phyloP scores from a whole-genome alignment of 2,113 vertebrate species.

The Nestor notabilis region DNA sequence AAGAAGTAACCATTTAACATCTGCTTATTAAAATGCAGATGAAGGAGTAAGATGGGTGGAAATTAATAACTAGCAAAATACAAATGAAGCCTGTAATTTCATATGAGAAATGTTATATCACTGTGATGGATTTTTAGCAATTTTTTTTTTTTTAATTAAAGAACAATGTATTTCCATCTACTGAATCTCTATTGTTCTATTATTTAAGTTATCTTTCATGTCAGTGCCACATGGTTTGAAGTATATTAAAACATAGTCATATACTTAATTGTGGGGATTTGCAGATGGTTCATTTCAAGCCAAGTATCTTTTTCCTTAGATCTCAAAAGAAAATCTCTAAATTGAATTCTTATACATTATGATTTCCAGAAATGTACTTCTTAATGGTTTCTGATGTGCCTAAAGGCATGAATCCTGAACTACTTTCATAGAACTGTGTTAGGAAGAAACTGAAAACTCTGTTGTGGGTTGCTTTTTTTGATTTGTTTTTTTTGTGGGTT shows the following conservation, averaged over 20 bases:
- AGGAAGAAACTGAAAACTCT: slow-evolving; percentile 16
- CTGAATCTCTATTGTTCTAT: slow-evolving; percentile 40
- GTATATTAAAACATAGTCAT: slow-evolving; percentile 46
- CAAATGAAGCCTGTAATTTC: slow-evolving; percentile 28
- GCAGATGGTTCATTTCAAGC: slow-evolving; percentile 67
- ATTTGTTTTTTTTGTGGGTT: accelerated
- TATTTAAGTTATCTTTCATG: slow-evolving; percentile 65
- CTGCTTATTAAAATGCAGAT: slow-evolving; percentile 39
- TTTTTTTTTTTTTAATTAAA: slow-evolving; percentile 55
- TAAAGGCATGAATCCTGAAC: slow-evolving; percentile 73
- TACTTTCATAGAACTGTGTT: slow-evolving; percentile 37
- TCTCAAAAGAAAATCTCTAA: slow-evolving; percentile 69
- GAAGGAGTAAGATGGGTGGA: slow-evolving; percentile 13
- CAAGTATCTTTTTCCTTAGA: slow-evolving; percentile 64
- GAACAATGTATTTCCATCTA: slow-evolving; percentile 37
- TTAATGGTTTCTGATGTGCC: slow-evolving; percentile 78
- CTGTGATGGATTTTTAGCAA: slow-evolving; percentile 21
- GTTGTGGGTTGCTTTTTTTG: background rate
- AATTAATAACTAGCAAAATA: slow-evolving; percentile 50
- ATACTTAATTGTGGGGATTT: slow-evolving; percentile 68
- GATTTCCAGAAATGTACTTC: slow-evolving; percentile 78
- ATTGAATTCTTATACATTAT: slow-evolving; percentile 78
- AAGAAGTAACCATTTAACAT: slow-evolving; percentile 1
- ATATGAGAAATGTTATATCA: background rate
- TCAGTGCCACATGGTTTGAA: slow-evolving; percentile 47